These are phyloP conservation scores for Falcaria lacertinaria DNA, from an alignment of 2,888 invertebrate genomes.

Conservation along the genomic window DNA sequence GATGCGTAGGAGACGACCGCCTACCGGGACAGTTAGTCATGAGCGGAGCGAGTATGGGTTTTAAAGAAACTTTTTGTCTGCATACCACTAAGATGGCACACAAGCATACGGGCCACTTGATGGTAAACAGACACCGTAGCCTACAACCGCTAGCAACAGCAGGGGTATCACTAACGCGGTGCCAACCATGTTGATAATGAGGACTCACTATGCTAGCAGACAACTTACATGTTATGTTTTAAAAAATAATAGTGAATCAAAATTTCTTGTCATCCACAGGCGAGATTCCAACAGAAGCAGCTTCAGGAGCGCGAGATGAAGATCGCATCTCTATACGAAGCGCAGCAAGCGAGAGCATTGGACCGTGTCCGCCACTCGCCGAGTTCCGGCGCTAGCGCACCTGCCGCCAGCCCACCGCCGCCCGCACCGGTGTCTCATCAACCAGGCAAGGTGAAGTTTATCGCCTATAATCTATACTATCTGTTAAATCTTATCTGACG, in stretches of 20 bases:
- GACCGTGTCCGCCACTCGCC: constrained; percentile 66
- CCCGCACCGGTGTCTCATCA: constrained; percentile 36
- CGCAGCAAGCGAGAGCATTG: constrained; percentile 83
- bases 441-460: constrained; percentile 54
- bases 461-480: not conserved
- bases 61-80: no score
- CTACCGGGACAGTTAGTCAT: constrained; percentile 17
- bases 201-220: no score
- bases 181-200: no score
- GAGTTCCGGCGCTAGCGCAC: constrained; percentile 1
- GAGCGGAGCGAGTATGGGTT: constrained; percentile 1
- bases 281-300: constrained; percentile 90
- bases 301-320: constrained; percentile 90
- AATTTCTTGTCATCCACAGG: constrained; percentile 74
- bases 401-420: constrained; percentile 26
- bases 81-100: no score
- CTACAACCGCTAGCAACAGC: no score
- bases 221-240: no score
- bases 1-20: constrained; percentile 49
- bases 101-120: no score
- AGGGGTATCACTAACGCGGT: no score
- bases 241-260: no score
- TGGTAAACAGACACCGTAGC: no score
- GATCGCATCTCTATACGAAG: constrained; percentile 82
- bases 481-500: no score